A percentile compares a stretch with the other conserved stretches of the same genome.
These are phyloP conservation scores for Brachionus plicatilis DNA, from an alignment of 1,140 invertebrate species.

Conservation along the genomic window DNA sequence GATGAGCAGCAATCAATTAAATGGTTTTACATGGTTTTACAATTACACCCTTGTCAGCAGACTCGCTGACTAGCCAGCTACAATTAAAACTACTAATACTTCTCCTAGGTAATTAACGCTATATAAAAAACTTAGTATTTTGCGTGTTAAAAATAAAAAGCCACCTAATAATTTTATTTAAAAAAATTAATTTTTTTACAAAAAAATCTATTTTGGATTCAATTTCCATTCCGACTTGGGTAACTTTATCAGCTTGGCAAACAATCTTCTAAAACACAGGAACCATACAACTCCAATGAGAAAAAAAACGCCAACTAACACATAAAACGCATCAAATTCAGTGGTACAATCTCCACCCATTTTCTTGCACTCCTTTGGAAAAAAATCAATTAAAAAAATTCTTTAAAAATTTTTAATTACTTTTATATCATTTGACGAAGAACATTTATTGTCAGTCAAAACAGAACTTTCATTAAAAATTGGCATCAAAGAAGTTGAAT, in stretches of 20 bases:
- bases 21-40: too few species aligned
- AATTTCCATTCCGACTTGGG: slow-evolving; percentile 30
- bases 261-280: neutral
- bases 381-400: neutral
- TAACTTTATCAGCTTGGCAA: neutral
- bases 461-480: neutral
- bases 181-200: neutral
- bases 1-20: too few species aligned
- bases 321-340: slow-evolving; percentile 79
- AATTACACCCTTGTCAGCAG: too few species aligned
- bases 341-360: slow-evolving; percentile 67
- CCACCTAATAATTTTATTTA: too few species aligned
- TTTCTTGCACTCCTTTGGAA: slow-evolving; percentile 60
- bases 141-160: too few species aligned
- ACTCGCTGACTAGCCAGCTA: too few species aligned
- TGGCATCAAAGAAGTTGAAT: neutral
- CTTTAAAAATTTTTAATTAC: neutral
- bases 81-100: too few species aligned
- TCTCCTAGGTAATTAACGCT: too few species aligned
- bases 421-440: neutral
- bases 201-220: neutral
- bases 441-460: neutral
- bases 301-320: slow-evolving; percentile 74
- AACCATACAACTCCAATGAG: slow-evolving; percentile 75
- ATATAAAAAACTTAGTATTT: too few species aligned